phyloP scores from a whole-genome alignment of 2,113 vertebrate species.

The Ellobius talpinus region DNA sequence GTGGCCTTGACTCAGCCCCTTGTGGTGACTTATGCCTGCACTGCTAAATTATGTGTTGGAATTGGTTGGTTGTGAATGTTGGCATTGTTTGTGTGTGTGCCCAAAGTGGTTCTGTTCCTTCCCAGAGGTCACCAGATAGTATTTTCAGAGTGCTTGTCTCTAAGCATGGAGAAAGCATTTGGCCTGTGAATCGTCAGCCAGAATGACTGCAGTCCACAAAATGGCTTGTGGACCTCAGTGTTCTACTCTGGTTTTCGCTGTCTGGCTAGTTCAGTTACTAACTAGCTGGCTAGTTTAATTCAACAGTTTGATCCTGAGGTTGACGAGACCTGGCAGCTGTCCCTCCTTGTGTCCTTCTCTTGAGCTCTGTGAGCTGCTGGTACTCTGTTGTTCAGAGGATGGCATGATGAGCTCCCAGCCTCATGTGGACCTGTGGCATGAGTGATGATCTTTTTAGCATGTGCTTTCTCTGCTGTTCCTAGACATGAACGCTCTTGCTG shows the following conservation, averaged over 20 bases:
- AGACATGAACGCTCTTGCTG: constrained; percentile 63
- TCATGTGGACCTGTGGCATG: constrained; percentile 35
- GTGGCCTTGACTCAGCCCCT: background rate
- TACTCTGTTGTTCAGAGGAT: background rate
- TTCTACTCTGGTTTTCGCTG: background rate
- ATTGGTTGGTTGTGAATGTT: background rate
- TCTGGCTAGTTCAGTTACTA: background rate
- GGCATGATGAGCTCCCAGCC: background rate
- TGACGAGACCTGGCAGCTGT: background rate
- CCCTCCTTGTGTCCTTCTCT: background rate
- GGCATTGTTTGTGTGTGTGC: background rate
- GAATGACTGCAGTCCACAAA: background rate
- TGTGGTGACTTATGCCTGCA: fast-evolving
- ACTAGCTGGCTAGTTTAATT: background rate
- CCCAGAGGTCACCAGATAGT: background rate
- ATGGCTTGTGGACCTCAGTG: background rate
- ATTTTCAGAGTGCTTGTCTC: background rate
- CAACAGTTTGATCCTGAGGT: background rate
- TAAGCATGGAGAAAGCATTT: background rate
- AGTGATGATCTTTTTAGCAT: constrained; percentile 41
- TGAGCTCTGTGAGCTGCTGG: too few species aligned
- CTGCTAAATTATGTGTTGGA: fast-evolving
- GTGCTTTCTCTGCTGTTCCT: constrained; percentile 81
- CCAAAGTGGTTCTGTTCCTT: background rate
- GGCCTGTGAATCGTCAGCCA: background rate